Conservation (phyloP, 2,888 invertebrate species). For the Philonicus albiceps region DNA sequence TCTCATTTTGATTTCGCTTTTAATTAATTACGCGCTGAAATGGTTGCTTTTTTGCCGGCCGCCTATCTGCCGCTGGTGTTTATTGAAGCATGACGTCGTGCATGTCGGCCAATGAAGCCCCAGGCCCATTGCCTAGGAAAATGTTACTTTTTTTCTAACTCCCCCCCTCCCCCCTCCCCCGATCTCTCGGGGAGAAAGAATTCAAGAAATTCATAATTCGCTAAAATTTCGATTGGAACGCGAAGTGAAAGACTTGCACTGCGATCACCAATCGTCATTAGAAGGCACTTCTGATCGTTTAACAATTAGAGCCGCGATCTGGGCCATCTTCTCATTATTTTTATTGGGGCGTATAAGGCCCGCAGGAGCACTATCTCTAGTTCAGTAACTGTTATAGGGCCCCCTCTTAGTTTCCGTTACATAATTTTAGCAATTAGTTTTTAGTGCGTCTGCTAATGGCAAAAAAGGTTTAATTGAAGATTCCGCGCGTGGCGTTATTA, state of each 20-base stretch:
- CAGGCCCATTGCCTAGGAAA: background rate
- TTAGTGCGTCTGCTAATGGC: background rate
- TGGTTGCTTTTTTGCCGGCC: conserved; percentile 4
- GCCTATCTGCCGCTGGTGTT: background rate
- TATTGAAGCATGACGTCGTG: no score
- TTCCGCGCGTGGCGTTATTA: background rate
- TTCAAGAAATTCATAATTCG: background rate
- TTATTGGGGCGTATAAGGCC: background rate
- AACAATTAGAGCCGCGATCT: background rate
- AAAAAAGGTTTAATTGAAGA: background rate
- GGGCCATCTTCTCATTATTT: background rate
- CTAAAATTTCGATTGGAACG: background rate
- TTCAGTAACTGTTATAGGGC: background rate
- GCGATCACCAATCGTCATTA: background rate
- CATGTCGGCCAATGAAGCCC: no score
- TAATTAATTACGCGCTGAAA: conserved; percentile 31
- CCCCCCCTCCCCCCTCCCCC: background rate
- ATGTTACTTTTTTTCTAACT: background rate
- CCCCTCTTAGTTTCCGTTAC: background rate
- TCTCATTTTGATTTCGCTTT: conserved; percentile 34
- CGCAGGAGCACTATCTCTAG: background rate
- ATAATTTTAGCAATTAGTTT: background rate
- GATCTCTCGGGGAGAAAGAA: background rate
- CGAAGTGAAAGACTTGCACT: background rate
- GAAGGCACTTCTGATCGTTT: background rate